Evolutionary conservation across 2,888 invertebrate species (phyloP), one percentile per base, ranked within the genome.

Genomic region (Ochropacha duplaris): DNA sequence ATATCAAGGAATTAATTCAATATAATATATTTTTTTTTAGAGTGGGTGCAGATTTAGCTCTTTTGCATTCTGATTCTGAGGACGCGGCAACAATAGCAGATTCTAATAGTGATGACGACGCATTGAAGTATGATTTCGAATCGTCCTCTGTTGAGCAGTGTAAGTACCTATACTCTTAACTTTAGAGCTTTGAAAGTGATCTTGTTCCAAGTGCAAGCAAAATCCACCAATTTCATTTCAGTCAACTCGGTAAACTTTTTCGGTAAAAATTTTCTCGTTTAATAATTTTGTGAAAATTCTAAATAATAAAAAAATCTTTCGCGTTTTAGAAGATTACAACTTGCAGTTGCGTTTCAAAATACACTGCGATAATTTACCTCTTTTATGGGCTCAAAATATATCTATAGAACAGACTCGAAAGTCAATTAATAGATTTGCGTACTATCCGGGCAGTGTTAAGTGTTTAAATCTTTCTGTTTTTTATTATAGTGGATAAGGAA

Each of bases 1-100:
- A 28, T 49, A 49, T 57, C 59, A 22, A 12, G 31, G 31, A 36
- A 49, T 28, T 61, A 24, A 24, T 34, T 9, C 0, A 19, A 3
- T 44, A 6, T 9, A 19, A n/a, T 44, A n/a, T 44, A n/a, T n/a
- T n/a, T n/a, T n/a, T n/a, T n/a, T 19, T 50, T 64, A 93, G 93
- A 50, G 92, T 94, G n/a, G 94, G 94, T 12, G 89, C 94, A 0
- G 94, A 94, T 57, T 66, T 90, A 36, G 79, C 80, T 3, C 65
- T 80, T 1, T 64, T 78, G 12, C 69, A 74, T 54, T 81, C 82
- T 0, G 81, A 78, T 0, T 74, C 78, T 1, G 90, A 91, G 16
- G 84, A 87, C 8, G 74, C 77, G 6, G 79, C 80, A 1, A 81
- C 81, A 0, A 74, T 77, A 1, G 71, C 81, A 0, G 85, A 83